Evolutionary conservation across 2,888 invertebrate genomes (phyloP).

Genomic region (Pyrrhosoma nymphula): DNA sequence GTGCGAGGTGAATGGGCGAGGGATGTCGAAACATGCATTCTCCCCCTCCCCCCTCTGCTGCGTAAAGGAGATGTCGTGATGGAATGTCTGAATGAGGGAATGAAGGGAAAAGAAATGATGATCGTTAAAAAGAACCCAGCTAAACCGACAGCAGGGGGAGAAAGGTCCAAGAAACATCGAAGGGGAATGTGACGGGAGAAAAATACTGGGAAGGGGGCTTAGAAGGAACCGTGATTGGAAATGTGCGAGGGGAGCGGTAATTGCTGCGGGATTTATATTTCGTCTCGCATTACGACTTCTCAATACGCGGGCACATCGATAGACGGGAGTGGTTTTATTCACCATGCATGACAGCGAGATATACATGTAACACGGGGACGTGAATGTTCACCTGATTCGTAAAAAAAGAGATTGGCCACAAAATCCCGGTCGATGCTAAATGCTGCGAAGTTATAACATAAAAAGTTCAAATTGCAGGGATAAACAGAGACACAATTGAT

Average conservation of each 20-base stretch:
- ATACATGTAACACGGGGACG: background rate
- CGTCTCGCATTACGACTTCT: background rate
- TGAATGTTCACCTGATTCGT: background rate
- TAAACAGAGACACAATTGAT: background rate
- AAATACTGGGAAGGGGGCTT: background rate
- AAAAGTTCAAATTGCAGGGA: background rate
- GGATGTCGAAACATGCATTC: constrained; percentile 12
- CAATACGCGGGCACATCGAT: background rate
- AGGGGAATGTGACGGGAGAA: background rate
- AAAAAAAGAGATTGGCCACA: background rate
- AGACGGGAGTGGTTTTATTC: background rate
- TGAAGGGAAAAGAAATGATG: constrained; percentile 7
- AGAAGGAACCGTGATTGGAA: constrained; percentile 11
- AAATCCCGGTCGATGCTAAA: too few species aligned
- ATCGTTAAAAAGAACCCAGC: background rate
- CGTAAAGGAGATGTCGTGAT: background rate
- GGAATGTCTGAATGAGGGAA: background rate
- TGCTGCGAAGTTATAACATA: too few species aligned
- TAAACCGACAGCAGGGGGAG: background rate
- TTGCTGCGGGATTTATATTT: background rate
- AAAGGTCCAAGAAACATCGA: background rate
- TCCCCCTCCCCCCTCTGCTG: background rate
- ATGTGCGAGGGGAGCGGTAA: background rate
- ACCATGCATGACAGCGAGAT: background rate
- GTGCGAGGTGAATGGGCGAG: background rate